phyloP scores from a whole-genome alignment of 2,113 vertebrate genomes.

The Vulpes vulpes region DNA sequence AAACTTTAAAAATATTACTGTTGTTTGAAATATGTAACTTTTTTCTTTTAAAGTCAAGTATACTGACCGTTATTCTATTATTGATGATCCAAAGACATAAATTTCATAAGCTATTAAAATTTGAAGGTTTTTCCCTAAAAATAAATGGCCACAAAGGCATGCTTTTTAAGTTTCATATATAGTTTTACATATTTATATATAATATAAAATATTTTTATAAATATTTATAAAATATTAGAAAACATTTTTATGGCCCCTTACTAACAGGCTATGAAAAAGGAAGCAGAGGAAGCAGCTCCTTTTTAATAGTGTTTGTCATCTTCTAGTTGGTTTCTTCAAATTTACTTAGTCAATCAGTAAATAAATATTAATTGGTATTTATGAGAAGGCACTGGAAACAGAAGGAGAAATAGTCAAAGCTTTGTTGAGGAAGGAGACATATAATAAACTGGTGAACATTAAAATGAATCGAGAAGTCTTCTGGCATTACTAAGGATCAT shows the following conservation, averaged over 20 bases:
- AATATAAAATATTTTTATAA: not conserved
- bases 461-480: not conserved
- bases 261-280: not conserved
- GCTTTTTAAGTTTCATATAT: not conserved
- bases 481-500: not conserved
- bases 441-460: not conserved
- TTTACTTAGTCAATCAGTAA: not conserved
- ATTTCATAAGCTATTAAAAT: constrained; percentile 38
- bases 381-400: not conserved
- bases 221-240: constrained; percentile 20
- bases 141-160: not conserved
- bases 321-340: not conserved
- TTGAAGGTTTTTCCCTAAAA: not conserved
- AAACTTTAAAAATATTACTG: constrained; percentile 22
- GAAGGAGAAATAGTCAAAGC: not conserved
- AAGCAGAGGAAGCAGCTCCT: not conserved
- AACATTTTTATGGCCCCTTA: not conserved
- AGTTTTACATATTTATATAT: not conserved
- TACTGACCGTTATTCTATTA: constrained; percentile 8
- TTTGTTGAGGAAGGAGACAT: not conserved
- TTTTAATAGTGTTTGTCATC: not conserved
- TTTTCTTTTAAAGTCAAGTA: constrained; percentile 32
- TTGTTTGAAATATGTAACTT: not conserved
- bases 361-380: not conserved
- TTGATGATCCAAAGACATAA: not conserved